A percentile compares a stretch with the other conserved stretches of the same genome.
Evolutionary conservation across 2,888 invertebrate genomes (phyloP).

Genomic region (Drosophila pseudotalamancana): DNA sequence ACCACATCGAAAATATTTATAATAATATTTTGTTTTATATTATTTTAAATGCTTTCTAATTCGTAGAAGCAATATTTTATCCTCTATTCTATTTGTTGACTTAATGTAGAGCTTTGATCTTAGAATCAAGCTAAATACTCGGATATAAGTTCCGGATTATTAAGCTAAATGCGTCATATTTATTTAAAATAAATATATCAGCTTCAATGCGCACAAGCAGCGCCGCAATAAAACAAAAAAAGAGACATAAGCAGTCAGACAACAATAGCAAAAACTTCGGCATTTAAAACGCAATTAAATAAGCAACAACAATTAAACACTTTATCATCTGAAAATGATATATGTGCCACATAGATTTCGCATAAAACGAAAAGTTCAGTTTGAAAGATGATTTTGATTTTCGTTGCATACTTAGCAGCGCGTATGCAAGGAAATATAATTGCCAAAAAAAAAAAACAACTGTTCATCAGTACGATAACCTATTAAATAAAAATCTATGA

Average conservation of each 20-base stretch:
- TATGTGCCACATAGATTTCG: constrained; percentile 3
- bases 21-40: too few relatives aligned
- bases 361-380: background rate
- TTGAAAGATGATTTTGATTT: background rate
- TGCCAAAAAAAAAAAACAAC: background rate
- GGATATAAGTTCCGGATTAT: constrained; percentile 9
- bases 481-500: background rate
- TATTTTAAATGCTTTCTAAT: too few relatives aligned
- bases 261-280: constrained; percentile 7
- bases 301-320: constrained; percentile 6
- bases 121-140: too few relatives aligned
- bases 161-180: constrained; percentile 3
- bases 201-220: constrained; percentile 3
- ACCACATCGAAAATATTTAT: too few relatives aligned
- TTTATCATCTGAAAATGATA: constrained; percentile 24
- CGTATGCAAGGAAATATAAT: background rate
- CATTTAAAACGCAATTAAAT: constrained; percentile 46
- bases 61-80: too few relatives aligned
- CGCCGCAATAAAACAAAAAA: constrained; percentile 19
- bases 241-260: constrained; percentile 24
- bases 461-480: background rate
- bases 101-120: too few relatives aligned
- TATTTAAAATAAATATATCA: constrained; percentile 3
- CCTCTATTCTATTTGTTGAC: too few relatives aligned
- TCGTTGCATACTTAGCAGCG: constrained; percentile 60